Evolutionary conservation across 2,797 vertebrate genomes (phyloP), one percentile per base, ranked within the genome.

Genomic region (Lithobates pipiens): DNA sequence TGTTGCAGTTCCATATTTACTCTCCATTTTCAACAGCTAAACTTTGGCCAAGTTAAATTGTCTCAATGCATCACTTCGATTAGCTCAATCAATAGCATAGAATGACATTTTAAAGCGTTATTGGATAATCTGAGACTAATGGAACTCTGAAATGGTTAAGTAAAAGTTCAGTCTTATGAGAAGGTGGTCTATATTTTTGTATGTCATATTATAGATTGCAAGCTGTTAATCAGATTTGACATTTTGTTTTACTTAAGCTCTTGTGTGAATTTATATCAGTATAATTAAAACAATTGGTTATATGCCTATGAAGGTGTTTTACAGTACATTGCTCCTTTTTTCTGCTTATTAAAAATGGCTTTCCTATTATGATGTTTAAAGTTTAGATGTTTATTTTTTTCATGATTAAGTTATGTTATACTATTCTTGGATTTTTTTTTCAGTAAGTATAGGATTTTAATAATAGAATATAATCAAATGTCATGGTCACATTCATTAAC

Each of bases 141-240:
- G 36, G 61, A 36, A 44, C 29, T 57, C 23, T 80, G 42, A 61
- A 10, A 68, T 25, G 13, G 4, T 50, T 39, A 29, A 29, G 29
- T 29, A 29, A 29, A 34, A 84, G 18, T 68, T 50, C 10, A 16
- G 29, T 74, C 77, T 32, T 21, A 57, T 50, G 70, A 27, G 76
- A 79, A 32, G 9, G 29, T 27, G 57, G 50, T 32, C 25, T 42
- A 29, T 67, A 21, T 67, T 54, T 79, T 34, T 85, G 46, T 71
- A 72, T 65, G 67, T 42, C 13, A 34, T 78, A 39, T 18, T 71
- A 77, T 29, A 32, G 67, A 72, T 46, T 69, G 77, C 50, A 65
- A n/a, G 54, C 74, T 79, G 69, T 85, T 85, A 80, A 80, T 79
- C 29, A 79, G 65, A 73, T 65, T 9, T 85, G 84, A 85, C n/a